A percentile compares a stretch with the other conserved stretches of the same genome.
These are phyloP conservation scores for Piscicola geometra DNA, from an alignment of 2,888 invertebrate genomes.

Conservation along the genomic window DNA sequence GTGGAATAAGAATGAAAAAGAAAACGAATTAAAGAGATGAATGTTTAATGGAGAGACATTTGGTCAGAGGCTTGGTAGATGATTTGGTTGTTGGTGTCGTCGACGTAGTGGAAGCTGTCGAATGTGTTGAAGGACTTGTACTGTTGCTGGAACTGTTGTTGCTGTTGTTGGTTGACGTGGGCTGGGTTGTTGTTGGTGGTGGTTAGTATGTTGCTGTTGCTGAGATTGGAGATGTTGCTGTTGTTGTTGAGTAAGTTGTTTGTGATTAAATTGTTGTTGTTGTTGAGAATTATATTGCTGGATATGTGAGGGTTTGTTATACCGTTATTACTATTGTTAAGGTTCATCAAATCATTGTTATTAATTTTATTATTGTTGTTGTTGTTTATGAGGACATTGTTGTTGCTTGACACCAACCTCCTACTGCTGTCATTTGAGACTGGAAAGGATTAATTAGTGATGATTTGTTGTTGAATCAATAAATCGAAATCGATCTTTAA, in stretches of 20 bases:
- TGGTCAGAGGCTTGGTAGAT: conserved; percentile 26
- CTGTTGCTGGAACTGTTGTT: conserved; percentile 21
- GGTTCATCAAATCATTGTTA: not conserved
- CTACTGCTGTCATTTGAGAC: conserved; percentile 7
- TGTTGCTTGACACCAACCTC: not conserved
- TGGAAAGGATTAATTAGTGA: not conserved
- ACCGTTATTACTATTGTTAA: too few relatives aligned
- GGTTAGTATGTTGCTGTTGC: conserved; percentile 18
- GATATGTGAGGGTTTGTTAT: too few relatives aligned
- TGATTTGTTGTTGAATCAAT: too few relatives aligned
- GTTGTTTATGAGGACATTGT: not conserved
- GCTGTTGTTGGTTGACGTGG: conserved; percentile 12
- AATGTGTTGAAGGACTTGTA: conserved; percentile 5
- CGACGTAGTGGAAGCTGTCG: conserved; percentile 31
- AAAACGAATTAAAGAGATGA: too few relatives aligned
- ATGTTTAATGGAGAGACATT: not conserved
- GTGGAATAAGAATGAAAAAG: not conserved
- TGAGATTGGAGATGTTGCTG: not conserved
- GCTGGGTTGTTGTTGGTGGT: not conserved
- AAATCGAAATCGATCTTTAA: not conserved
- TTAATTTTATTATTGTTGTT: conserved; percentile 1
- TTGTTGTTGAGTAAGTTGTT: conserved; percentile 11
- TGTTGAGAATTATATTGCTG: too few relatives aligned
- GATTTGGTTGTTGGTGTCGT: conserved; percentile 25
- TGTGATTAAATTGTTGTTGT: not conserved